phyloP scores from a whole-genome alignment of 2,888 invertebrate species.

The Biston stratarius region DNA sequence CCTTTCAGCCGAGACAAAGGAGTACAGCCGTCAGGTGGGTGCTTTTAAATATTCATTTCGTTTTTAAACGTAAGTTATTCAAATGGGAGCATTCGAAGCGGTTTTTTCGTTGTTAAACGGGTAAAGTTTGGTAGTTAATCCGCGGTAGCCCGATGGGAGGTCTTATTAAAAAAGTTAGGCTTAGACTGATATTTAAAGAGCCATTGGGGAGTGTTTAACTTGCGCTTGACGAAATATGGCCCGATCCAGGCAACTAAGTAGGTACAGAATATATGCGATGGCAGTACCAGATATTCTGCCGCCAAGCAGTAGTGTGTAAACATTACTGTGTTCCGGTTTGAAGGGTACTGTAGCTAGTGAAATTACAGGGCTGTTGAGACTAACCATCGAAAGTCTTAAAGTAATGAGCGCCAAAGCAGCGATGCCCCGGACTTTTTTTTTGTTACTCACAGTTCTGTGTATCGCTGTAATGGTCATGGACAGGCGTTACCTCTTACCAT shows the following conservation, averaged over 20 bases:
- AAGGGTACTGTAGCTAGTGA: too few relatives aligned
- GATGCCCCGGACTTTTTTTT: too few relatives aligned
- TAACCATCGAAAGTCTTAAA: too few relatives aligned
- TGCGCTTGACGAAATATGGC: conserved; percentile 19
- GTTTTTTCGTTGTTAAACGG: conserved; percentile 60
- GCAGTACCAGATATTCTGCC: too few relatives aligned
- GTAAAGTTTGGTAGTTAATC: conserved; percentile 71
- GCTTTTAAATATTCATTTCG: conserved; percentile 56
- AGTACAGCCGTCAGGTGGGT: conserved; percentile 55
- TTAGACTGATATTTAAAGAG: conserved; percentile 64
- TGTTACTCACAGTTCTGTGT: too few relatives aligned
- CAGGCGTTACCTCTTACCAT: too few relatives aligned
- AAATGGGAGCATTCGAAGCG: conserved; percentile 50
- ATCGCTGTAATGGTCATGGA: too few relatives aligned
- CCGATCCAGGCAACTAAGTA: conserved; percentile 3
- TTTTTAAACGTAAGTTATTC: conserved; percentile 55
- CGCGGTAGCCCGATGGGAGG: conserved; percentile 52
- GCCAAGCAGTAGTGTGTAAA: too few relatives aligned
- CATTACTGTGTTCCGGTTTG: too few relatives aligned
- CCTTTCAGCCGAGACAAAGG: conserved; percentile 48
- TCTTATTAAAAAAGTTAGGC: conserved; percentile 79
- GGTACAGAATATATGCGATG: too few relatives aligned
- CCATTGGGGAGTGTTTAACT: conserved; percentile 57
- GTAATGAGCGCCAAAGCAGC: too few relatives aligned
- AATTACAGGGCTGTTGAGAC: too few relatives aligned